Evolutionary conservation across 1,140 invertebrate species (phyloP).

Genomic region (Cecropterus lyciades): DNA sequence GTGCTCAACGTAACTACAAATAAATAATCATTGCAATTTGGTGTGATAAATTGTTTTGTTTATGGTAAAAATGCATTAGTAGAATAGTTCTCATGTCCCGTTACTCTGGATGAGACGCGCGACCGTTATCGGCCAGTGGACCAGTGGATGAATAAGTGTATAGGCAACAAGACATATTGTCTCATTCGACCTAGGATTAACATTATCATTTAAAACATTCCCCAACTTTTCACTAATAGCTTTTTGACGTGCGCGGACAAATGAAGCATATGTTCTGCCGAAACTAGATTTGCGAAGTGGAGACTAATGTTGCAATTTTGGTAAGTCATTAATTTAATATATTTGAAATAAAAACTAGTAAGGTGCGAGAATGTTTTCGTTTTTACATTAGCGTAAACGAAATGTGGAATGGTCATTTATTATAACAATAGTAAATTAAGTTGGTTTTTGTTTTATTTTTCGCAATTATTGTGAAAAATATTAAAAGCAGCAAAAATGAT

Average conservation of each 20-base stretch:
- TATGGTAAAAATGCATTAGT: not conserved
- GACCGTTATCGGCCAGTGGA: constrained; percentile 9
- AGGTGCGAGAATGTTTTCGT: too few relatives aligned
- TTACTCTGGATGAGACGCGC: not conserved
- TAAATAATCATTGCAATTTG: too few relatives aligned
- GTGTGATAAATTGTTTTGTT: too few relatives aligned
- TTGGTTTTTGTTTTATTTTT: too few relatives aligned
- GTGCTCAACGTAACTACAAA: too few relatives aligned
- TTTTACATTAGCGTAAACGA: too few relatives aligned
- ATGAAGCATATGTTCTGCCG: constrained; percentile 4
- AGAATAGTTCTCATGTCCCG: constrained; percentile 2
- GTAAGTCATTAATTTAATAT: constrained; percentile 28
- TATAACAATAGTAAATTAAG: too few relatives aligned
- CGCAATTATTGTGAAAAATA: too few relatives aligned
- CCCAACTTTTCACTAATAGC: constrained; percentile 17
- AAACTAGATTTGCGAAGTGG: constrained; percentile 20
- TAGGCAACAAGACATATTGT: constrained; percentile 11
- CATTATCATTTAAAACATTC: constrained; percentile 17
- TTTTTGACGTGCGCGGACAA: constrained; percentile 5
- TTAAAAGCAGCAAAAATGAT: too few relatives aligned
- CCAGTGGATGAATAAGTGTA: constrained; percentile 16
- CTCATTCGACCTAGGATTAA: constrained; percentile 5
- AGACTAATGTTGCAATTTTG: constrained; percentile 11
- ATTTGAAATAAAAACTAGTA: too few relatives aligned
- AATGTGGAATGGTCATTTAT: too few relatives aligned